Evolutionary conservation across 2,113 vertebrate genomes (phyloP).

Genomic region (Patagioenas fasciata): DNA sequence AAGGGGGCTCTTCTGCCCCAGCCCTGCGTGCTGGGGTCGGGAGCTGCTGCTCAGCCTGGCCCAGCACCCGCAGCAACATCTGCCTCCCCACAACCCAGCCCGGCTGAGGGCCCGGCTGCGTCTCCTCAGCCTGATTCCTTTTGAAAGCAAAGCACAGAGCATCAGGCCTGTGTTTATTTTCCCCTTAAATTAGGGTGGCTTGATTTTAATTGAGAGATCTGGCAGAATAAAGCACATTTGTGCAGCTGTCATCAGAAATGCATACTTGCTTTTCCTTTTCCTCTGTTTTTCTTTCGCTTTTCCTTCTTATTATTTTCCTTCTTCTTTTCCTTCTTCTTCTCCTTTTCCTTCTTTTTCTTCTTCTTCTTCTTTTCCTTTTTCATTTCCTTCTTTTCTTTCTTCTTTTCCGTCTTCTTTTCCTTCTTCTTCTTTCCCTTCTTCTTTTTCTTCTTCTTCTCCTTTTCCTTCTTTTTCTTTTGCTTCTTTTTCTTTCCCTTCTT

Average conservation of each 20-base stretch:
- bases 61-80: not conserved
- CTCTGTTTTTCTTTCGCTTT: too few relatives aligned
- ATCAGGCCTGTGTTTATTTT: constrained; percentile 65
- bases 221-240: constrained; percentile 42
- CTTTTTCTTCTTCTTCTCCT: too few relatives aligned
- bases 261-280: not conserved
- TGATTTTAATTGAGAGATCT: constrained; percentile 66
- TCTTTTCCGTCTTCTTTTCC: accelerated
- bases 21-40: accelerated
- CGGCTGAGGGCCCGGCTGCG: not conserved
- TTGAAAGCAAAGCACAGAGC: constrained; percentile 55
- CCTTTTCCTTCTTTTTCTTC: accelerated
- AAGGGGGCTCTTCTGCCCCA: not conserved
- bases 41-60: accelerated
- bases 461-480: not conserved
- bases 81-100: not conserved
- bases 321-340: not conserved
- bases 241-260: constrained; percentile 58
- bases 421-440: not conserved
- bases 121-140: constrained; percentile 65
- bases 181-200: constrained; percentile 49
- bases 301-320: not conserved
- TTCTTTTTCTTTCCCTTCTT: accelerated
- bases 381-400: accelerated
- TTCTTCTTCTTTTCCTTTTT: not conserved